A percentile compares a stretch with the other conserved stretches of the same genome.
Evolutionary conservation across 1,140 invertebrate species (phyloP).

Genomic region (Listronotus bonariensis): DNA sequence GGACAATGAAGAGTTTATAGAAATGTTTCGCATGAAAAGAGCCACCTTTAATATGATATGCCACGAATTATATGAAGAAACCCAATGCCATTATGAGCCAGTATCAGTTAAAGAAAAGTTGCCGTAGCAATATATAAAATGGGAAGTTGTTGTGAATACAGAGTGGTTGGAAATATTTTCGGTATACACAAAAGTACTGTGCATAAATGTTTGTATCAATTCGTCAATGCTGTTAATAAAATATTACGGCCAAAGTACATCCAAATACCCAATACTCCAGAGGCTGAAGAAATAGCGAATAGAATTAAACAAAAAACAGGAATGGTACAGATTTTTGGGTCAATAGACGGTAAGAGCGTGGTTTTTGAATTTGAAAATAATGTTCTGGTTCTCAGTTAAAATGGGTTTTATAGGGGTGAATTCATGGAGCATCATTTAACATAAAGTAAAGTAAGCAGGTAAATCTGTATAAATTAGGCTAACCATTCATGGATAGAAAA

Average conservation of each 20-base stretch:
- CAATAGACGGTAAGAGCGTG: slow-evolving; percentile 2
- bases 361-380: no score
- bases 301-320: background rate
- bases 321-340: slow-evolving; percentile 1
- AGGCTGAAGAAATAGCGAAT: background rate
- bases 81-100: background rate
- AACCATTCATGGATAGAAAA: no score
- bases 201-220: slow-evolving; percentile 24
- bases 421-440: background rate
- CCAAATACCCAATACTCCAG: background rate
- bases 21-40: slow-evolving; percentile 7
- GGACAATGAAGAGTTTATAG: background rate
- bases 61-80: slow-evolving; percentile 1
- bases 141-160: slow-evolving; percentile 40
- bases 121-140: slow-evolving; percentile 37
- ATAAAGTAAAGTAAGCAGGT: no score
- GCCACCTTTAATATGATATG: slow-evolving; percentile 5
- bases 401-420: background rate
- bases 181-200: slow-evolving; percentile 40
- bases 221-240: slow-evolving; percentile 16
- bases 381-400: no score
- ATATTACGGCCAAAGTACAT: slow-evolving; percentile 4
- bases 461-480: no score
- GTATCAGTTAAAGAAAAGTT: slow-evolving; percentile 29
- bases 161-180: slow-evolving; percentile 40